Evolutionary conservation across 2,888 invertebrate species (phyloP).

Genomic region (Lasioglossum villosulum): DNA sequence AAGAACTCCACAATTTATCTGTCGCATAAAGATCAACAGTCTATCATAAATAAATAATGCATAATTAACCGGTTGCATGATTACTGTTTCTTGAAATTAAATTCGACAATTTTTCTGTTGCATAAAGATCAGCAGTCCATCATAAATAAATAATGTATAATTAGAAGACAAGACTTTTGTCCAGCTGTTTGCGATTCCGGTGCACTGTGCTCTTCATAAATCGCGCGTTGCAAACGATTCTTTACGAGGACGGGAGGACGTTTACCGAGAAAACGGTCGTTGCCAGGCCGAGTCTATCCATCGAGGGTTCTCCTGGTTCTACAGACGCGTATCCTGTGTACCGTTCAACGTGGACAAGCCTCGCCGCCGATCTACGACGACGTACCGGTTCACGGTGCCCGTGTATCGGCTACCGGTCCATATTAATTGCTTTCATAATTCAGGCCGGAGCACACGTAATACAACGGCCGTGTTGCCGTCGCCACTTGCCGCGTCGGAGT

Average conservation of each 20-base stretch:
- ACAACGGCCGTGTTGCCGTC: constrained; percentile 46
- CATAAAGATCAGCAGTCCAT: no score
- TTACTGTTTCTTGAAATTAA: no score
- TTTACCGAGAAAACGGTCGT: constrained; percentile 26
- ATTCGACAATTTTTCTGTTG: no score
- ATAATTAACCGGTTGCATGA: no score
- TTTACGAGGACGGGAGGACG: constrained; percentile 47
- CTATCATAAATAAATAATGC: no score
- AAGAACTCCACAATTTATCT: no score
- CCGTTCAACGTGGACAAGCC: constrained; percentile 42
- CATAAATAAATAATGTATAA: neutral
- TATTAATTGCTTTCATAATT: constrained; percentile 78
- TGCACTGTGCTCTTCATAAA: constrained; percentile 60
- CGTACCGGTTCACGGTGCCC: constrained; percentile 46
- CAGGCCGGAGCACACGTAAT: constrained; percentile 61
- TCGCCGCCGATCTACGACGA: constrained; percentile 43
- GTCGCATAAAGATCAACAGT: no score
- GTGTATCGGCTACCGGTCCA: constrained; percentile 73
- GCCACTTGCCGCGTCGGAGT: constrained; percentile 52
- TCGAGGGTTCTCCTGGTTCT: constrained; percentile 35
- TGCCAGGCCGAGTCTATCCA: constrained; percentile 54
- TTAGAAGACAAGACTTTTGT: neutral
- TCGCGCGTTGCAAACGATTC: constrained; percentile 12
- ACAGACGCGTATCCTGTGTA: constrained; percentile 30
- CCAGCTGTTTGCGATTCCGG: neutral